Conservation (phyloP, 1,140 invertebrate genomes). For the Drosophila oshimai region DNA sequence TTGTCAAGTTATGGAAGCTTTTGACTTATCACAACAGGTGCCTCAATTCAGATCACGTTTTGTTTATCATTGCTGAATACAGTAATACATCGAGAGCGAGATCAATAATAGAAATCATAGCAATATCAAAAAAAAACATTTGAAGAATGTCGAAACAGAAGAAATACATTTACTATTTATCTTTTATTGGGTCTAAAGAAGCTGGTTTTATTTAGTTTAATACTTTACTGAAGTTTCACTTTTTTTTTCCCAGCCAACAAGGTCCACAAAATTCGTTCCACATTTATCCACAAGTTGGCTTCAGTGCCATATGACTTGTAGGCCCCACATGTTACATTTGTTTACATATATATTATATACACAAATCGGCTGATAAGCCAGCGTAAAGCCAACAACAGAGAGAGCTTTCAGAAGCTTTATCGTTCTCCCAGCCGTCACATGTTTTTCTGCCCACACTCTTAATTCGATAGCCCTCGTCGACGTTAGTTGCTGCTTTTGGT, state of each 20-base stretch:
- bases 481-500: slow-evolving; percentile 21
- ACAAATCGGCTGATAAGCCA: slow-evolving; percentile 19
- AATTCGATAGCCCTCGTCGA: slow-evolving; percentile 11
- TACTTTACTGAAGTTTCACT: too few relatives aligned
- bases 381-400: slow-evolving; percentile 14
- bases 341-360: background rate
- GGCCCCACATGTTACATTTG: background rate
- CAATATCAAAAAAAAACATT: background rate
- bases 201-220: background rate
- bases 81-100: background rate
- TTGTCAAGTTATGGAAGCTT: slow-evolving; percentile 3
- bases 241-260: background rate
- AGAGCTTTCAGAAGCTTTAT: slow-evolving; percentile 30
- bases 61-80: slow-evolving; percentile 8
- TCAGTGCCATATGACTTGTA: background rate
- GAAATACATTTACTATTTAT: too few relatives aligned
- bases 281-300: background rate
- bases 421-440: background rate
- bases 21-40: slow-evolving; percentile 29
- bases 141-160: too few relatives aligned
- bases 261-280: background rate
- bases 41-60: slow-evolving; percentile 15
- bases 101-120: background rate
- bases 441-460: slow-evolving; percentile 34
- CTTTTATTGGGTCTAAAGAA: too few relatives aligned